Evolutionary conservation across 2,113 vertebrate genomes (phyloP).

Genomic region (Chascanopsetta lugubris): DNA sequence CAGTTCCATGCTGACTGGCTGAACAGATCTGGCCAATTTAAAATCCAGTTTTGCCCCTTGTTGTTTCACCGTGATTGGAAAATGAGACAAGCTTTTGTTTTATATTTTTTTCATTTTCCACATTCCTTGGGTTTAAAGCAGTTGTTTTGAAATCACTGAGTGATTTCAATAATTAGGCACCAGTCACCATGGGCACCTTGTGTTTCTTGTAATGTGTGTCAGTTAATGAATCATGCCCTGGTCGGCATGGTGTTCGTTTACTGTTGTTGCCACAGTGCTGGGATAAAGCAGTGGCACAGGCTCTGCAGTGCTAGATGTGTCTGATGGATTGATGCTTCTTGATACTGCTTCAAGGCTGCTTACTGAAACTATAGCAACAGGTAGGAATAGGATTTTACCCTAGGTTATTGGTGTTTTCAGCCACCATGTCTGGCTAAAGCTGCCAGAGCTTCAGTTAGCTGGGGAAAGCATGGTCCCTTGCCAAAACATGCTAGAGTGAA

Average conservation of each 20-base stretch:
- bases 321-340: conserved; percentile 57
- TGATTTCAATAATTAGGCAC: conserved; percentile 24
- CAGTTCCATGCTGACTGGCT: conserved; percentile 21
- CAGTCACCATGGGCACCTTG: conserved; percentile 32
- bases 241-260: conserved; percentile 60
- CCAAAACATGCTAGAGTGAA: conserved; percentile 30
- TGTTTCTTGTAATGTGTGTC: conserved; percentile 34
- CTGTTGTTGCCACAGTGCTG: conserved; percentile 71
- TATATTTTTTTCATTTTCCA: conserved; percentile 5
- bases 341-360: conserved; percentile 57
- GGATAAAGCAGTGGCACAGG: conserved; percentile 35
- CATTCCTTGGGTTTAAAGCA: conserved; percentile 1
- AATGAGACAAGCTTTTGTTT: conserved; percentile 17
- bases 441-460: conserved; percentile 14
- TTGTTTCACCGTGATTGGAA: conserved; percentile 12
- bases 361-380: conserved; percentile 73
- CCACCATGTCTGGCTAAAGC: conserved; percentile 20
- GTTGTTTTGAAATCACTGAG: conserved; percentile 14
- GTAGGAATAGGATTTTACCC: conserved; percentile 59
- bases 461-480: conserved; percentile 6
- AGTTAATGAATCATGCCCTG: conserved; percentile 57
- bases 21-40: conserved; percentile 49
- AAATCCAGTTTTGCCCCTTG: conserved; percentile 24
- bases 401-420: conserved; percentile 55
- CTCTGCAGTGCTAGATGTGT: conserved; percentile 32